Percentiles rank a stretch among this genome's conserved stretches.
These are phyloP conservation scores for Eilema depressum DNA, from an alignment of 2,888 invertebrate genomes.

Conservation along the genomic window DNA sequence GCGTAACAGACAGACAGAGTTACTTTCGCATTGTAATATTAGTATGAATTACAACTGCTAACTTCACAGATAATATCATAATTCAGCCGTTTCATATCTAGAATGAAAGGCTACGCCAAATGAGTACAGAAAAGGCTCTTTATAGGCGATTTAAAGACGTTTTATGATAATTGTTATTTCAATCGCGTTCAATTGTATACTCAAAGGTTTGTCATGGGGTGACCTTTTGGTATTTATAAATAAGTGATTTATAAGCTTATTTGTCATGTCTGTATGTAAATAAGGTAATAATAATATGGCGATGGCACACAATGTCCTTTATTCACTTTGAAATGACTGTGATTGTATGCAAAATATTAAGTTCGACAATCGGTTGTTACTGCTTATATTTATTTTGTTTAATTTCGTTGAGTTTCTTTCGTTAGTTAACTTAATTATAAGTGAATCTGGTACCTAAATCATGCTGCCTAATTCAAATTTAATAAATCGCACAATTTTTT, in stretches of 20 bases:
- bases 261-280: constrained; percentile 49
- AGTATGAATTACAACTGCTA: no score
- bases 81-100: no score
- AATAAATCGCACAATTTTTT: no score
- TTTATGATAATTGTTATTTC: not conserved
- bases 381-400: constrained; percentile 42
- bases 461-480: no score
- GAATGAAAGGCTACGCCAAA: no score
- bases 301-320: constrained; percentile 54
- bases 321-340: constrained; percentile 54
- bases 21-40: no score
- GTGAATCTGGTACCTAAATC: no score
- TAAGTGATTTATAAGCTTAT: constrained; percentile 57
- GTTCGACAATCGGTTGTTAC: constrained; percentile 54
- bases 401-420: constrained; percentile 17
- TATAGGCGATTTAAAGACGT: not conserved
- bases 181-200: not conserved
- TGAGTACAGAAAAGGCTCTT: no score
- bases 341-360: constrained; percentile 64
- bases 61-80: no score
- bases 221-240: constrained; percentile 4
- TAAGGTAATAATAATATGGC: constrained; percentile 51
- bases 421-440: no score
- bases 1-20: no score
- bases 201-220: not conserved